Conservation (phyloP, 2,888 invertebrate species). For the Tyria jacobaeae region DNA sequence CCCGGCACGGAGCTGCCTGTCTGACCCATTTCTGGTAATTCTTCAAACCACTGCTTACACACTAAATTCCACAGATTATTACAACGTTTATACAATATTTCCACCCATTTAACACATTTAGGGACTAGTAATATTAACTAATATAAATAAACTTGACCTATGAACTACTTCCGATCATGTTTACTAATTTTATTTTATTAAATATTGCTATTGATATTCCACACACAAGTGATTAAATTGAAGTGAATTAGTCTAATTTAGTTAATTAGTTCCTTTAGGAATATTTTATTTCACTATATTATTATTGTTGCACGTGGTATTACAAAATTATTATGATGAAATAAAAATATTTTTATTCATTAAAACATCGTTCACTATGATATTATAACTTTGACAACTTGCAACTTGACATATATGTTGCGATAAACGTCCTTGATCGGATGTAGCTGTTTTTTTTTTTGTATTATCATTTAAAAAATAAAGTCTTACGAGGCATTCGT, state of each 20-base stretch:
- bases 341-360: slow-evolving; percentile 35
- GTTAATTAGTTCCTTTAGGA: slow-evolving; percentile 6
- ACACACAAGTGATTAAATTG: slow-evolving; percentile 18
- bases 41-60: slow-evolving; percentile 32
- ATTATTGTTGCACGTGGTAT: slow-evolving; percentile 49
- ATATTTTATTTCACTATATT: slow-evolving; percentile 16
- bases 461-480: background rate
- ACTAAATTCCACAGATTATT: slow-evolving; percentile 41
- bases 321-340: slow-evolving; percentile 52
- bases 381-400: too few species aligned
- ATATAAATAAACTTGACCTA: slow-evolving; percentile 67
- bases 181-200: slow-evolving; percentile 60
- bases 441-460: slow-evolving; percentile 26
- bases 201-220: slow-evolving; percentile 34
- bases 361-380: slow-evolving; percentile 31
- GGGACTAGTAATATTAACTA: slow-evolving; percentile 47
- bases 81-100: slow-evolving; percentile 44
- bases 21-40: slow-evolving; percentile 71
- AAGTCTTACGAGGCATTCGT: background rate
- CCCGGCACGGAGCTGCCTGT: slow-evolving; percentile 79
- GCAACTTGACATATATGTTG: slow-evolving; percentile 34
- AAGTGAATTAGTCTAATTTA: slow-evolving; percentile 23
- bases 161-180: slow-evolving; percentile 65
- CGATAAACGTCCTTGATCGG: slow-evolving; percentile 38
- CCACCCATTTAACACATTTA: slow-evolving; percentile 58